Evolutionary conservation across 53 echinoderm and acorn worm genomes (phyloP).

Genomic region (Temnopleurus reevesii): DNA sequence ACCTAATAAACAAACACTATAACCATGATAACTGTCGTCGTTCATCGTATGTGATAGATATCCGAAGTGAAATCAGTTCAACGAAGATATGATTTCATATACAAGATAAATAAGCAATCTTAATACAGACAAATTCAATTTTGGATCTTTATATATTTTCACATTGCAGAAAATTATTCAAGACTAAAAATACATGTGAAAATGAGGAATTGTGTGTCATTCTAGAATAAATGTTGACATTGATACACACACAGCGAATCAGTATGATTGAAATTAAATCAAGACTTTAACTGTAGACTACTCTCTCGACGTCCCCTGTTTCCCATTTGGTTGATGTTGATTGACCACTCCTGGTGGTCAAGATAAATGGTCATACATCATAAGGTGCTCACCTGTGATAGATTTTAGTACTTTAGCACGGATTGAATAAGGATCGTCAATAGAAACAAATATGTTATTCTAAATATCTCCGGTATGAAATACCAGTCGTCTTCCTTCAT

Average conservation of each 20-base stretch:
- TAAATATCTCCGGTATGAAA: background rate
- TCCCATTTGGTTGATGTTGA: slow-evolving; percentile 3
- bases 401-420: background rate
- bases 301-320: background rate
- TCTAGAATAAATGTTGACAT: background rate
- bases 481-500: background rate
- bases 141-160: too few relatives aligned
- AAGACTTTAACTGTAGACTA: background rate
- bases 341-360: slow-evolving; percentile 26
- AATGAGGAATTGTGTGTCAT: background rate
- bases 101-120: background rate
- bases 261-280: background rate
- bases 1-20: background rate
- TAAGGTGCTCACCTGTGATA: background rate
- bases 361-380: background rate
- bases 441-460: background rate
- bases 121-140: background rate
- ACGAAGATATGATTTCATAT: background rate
- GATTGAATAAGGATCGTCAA: background rate
- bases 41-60: too few relatives aligned
- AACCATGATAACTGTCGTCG: too few relatives aligned
- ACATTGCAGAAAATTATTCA: too few relatives aligned
- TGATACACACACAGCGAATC: background rate
- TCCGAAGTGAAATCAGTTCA: too few relatives aligned
- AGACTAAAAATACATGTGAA: too few relatives aligned